phyloP scores from a whole-genome alignment of 2,797 vertebrate genomes.

The Sternotherus odoratus region DNA sequence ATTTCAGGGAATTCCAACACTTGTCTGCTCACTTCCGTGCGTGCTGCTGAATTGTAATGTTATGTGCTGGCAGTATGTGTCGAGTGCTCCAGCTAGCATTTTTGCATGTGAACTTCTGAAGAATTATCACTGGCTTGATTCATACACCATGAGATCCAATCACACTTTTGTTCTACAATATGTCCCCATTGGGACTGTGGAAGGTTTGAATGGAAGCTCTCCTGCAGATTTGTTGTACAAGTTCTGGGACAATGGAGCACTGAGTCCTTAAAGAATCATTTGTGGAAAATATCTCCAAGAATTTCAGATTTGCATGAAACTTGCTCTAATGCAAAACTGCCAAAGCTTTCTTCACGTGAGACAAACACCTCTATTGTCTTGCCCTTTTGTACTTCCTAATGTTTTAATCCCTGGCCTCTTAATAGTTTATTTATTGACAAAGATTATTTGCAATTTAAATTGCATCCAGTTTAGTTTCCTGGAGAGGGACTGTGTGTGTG shows the following conservation, averaged over 20 bases:
- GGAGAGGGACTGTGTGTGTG: neutral
- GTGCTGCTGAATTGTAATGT: neutral
- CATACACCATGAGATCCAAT: neutral
- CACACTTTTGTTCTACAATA: neutral
- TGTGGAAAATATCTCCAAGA: neutral
- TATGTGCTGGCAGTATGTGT: neutral
- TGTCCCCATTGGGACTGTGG: neutral
- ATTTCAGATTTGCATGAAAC: neutral
- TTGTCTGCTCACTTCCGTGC: neutral
- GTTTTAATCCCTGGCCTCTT: neutral
- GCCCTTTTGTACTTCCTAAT: neutral
- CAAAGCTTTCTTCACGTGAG: neutral
- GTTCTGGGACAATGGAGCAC: neutral
- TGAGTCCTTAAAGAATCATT: neutral
- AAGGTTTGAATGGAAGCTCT: neutral
- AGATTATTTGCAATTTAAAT: neutral
- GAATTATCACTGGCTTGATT: neutral
- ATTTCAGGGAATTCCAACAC: neutral
- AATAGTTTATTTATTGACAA: neutral
- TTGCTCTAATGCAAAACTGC: neutral
- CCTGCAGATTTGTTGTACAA: neutral
- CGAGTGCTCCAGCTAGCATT: neutral
- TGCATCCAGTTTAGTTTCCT: neutral
- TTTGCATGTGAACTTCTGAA: neutral
- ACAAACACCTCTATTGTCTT: neutral